These are phyloP conservation scores for Stomatorhinus ivindoensis DNA, from an alignment of 2,113 vertebrate genomes.

Conservation along the genomic window DNA sequence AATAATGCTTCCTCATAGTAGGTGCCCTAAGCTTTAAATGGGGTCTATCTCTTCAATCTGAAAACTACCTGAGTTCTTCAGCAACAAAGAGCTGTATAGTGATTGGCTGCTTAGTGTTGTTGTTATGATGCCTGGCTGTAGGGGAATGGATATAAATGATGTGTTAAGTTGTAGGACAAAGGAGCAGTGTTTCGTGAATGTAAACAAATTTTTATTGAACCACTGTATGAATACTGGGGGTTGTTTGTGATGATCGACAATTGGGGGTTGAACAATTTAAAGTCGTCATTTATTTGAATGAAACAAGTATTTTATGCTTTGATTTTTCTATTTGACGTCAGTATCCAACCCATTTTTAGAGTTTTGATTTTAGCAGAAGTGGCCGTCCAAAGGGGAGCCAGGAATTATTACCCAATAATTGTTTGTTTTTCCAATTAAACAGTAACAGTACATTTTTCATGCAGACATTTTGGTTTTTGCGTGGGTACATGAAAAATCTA, in stretches of 20 bases:
- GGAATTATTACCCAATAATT: background rate
- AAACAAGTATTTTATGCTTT: background rate
- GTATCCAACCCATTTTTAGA: background rate
- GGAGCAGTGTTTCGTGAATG: background rate
- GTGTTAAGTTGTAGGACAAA: background rate
- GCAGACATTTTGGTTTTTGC: background rate
- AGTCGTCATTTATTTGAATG: background rate
- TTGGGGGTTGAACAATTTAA: background rate
- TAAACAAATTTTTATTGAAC: background rate
- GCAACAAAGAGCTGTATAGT: background rate
- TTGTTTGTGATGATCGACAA: background rate
- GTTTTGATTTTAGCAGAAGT: background rate
- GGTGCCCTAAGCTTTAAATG: background rate
- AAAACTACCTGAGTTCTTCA: background rate
- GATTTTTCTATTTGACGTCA: background rate
- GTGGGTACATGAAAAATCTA: background rate
- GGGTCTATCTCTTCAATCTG: background rate
- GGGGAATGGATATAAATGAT: background rate
- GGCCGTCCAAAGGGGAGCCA: background rate
- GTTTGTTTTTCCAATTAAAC: background rate
- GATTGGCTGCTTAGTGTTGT: background rate
- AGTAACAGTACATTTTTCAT: background rate
- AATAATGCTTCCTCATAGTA: background rate
- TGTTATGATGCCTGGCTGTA: background rate
- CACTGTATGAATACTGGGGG: background rate